A percentile compares a stretch with the other conserved stretches of the same genome.
Evolutionary conservation across 35 echinoderm and acorn worm species (phyloP).

Genomic region (Ptychodera flava): DNA sequence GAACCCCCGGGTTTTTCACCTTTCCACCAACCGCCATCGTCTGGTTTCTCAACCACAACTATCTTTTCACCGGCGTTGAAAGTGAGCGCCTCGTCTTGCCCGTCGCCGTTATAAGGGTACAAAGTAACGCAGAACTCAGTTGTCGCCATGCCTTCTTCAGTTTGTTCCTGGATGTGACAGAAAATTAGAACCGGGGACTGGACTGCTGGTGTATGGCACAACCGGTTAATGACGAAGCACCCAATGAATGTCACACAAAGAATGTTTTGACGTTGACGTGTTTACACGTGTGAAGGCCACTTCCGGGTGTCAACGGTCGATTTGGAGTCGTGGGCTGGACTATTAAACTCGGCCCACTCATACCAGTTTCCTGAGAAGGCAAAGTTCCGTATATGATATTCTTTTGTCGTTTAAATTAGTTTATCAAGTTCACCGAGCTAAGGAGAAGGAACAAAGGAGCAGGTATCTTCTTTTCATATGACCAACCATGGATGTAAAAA

Average conservation of each 20-base stretch:
- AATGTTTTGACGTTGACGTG: not conserved
- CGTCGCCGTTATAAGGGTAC: not conserved
- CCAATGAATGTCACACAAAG: not conserved
- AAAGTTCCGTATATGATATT: no score
- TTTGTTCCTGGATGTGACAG: not conserved
- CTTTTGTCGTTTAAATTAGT: no score
- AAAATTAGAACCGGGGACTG: no score
- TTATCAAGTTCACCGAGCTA: no score
- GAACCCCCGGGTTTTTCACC: not conserved
- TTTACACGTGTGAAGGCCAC: not conserved
- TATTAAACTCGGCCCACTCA: no score
- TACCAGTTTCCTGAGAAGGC: no score
- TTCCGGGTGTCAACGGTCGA: no score
- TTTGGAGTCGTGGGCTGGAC: no score
- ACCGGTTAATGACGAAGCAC: not conserved
- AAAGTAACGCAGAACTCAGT: not conserved
- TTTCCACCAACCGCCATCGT: not conserved
- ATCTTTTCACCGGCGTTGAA: not conserved
- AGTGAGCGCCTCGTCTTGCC: not conserved
- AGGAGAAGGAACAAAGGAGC: no score
- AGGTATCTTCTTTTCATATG: no score
- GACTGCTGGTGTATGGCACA: not conserved
- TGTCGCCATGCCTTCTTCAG: not conserved
- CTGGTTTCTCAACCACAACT: not conserved
- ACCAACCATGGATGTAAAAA: no score